Conservation (phyloP, 1,140 invertebrate genomes). For the Macrostomum lignano region DNA sequence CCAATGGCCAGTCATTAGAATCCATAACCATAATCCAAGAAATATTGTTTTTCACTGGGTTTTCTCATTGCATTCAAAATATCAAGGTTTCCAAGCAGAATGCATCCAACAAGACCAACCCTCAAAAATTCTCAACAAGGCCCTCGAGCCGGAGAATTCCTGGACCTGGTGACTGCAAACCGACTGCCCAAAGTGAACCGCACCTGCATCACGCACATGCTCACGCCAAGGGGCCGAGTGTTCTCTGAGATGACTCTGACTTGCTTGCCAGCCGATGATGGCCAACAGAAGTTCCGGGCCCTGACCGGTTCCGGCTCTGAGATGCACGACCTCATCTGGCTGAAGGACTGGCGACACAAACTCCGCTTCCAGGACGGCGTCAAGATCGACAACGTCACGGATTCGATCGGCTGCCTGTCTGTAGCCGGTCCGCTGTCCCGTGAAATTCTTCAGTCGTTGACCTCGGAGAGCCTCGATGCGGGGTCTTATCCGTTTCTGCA, state of each 20-base stretch:
- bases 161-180: slow-evolving; percentile 18
- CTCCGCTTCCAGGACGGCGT: slow-evolving; percentile 12
- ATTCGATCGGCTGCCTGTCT: slow-evolving; percentile 15
- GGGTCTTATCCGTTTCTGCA: slow-evolving; percentile 11
- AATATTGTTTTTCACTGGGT: too few relatives aligned
- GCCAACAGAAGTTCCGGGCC: slow-evolving; percentile 12
- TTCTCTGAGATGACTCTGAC: slow-evolving; percentile 25
- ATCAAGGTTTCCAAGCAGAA: too few relatives aligned
- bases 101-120: too few relatives aligned
- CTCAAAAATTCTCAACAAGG: too few relatives aligned
- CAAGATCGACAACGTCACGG: slow-evolving; percentile 15
- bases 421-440: slow-evolving; percentile 20
- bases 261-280: too few relatives aligned
- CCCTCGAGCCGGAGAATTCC: slow-evolving; percentile 13
- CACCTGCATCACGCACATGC: slow-evolving; percentile 16
- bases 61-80: too few relatives aligned
- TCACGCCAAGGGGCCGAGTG: slow-evolving; percentile 17
- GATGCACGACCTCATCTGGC: slow-evolving; percentile 25
- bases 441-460: slow-evolving; percentile 14
- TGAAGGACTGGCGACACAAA: slow-evolving; percentile 12
- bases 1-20: too few relatives aligned
- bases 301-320: slow-evolving; percentile 23
- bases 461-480: slow-evolving; percentile 8
- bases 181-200: slow-evolving; percentile 14
- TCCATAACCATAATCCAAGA: too few relatives aligned